These are phyloP conservation scores for Thysanoteuthis rhombus DNA, from an alignment of 2,888 invertebrate genomes.

Conservation along the genomic window DNA sequence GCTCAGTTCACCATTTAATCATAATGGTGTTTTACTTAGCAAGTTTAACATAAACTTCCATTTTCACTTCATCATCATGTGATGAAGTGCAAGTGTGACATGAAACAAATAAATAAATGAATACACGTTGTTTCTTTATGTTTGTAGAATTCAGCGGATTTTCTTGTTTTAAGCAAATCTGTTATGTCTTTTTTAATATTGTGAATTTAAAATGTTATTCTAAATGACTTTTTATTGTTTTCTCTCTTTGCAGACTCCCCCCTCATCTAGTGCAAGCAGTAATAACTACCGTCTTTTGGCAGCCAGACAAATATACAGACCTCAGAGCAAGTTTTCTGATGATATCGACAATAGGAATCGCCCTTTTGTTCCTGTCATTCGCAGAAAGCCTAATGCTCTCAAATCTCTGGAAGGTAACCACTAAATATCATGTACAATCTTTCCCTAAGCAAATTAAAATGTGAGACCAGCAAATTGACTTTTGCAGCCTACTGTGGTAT, in stretches of 20 bases:
- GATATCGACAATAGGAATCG: constrained; percentile 82
- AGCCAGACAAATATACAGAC: constrained; percentile 71
- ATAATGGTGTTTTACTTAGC: no score
- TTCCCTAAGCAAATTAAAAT: no score
- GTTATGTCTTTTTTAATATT: neutral
- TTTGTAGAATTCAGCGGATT: no score
- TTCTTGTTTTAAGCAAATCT: neutral
- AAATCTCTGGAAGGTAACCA: constrained; percentile 74
- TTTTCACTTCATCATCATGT: no score
- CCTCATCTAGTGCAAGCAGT: constrained; percentile 50
- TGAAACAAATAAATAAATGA: no score
- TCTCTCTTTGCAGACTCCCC: neutral
- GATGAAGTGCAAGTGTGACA: no score
- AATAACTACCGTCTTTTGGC: constrained; percentile 73
- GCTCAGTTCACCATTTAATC: no score
- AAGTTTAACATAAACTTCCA: no score
- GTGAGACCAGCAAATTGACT: no score
- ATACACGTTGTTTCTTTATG: no score
- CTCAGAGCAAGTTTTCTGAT: constrained; percentile 86
- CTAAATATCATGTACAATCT: neutral
- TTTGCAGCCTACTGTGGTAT: no score
- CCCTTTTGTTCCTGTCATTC: constrained; percentile 85
- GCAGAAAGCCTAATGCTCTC: constrained; percentile 86
- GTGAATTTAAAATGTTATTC: neutral
- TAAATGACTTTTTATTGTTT: neutral